Evolutionary conservation across 2,888 invertebrate species (phyloP).

Genomic region (Endotricha flammealis): DNA sequence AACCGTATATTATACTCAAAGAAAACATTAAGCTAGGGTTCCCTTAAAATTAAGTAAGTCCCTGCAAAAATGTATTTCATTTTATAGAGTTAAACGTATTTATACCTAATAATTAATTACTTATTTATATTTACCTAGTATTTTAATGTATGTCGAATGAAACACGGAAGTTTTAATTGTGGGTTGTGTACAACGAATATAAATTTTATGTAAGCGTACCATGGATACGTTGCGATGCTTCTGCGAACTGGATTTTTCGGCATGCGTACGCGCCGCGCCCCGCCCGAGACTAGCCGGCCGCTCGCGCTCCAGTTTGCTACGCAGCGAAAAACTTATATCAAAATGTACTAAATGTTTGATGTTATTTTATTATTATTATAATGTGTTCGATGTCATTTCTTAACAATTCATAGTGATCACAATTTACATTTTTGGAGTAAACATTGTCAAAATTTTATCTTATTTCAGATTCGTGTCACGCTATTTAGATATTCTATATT

Average conservation of each 20-base stretch:
- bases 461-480: conserved; percentile 13
- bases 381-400: conserved; percentile 23
- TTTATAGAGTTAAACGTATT: conserved; percentile 46
- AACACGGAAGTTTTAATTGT: conserved; percentile 36
- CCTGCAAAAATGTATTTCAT: conserved; percentile 67
- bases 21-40: conserved; percentile 64
- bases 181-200: conserved; percentile 67
- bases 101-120: conserved; percentile 21
- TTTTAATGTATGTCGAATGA: conserved; percentile 26
- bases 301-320: conserved; percentile 22
- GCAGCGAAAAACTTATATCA: conserved; percentile 3
- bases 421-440: conserved; percentile 8
- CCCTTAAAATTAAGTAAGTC: conserved; percentile 37
- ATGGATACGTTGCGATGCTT: conserved; percentile 11
- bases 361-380: conserved; percentile 25
- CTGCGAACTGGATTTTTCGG: conserved; percentile 23
- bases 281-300: not conserved
- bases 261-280: not conserved
- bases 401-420: not conserved
- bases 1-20: conserved; percentile 30
- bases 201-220: conserved; percentile 21
- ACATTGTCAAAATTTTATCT: conserved; percentile 9
- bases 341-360: conserved; percentile 29
- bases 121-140: too few relatives aligned
- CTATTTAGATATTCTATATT: conserved; percentile 21